Base-by-base conservation (phyloP, 2,888 invertebrate species). In the Clunio marinus region DNA sequence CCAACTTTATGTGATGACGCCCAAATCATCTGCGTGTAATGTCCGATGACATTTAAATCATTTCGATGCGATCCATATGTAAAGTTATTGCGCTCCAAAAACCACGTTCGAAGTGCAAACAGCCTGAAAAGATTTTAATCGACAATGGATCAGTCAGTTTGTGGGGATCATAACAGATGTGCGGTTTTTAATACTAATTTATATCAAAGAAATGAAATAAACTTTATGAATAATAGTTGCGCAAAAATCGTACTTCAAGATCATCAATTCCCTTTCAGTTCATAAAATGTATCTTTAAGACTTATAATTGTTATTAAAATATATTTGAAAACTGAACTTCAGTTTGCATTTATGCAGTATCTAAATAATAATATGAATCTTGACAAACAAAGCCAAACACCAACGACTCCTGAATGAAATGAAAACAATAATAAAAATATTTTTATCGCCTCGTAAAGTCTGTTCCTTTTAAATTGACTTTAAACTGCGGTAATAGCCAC, bases 1-100 rank as follows among this genome's bases (percentile, higher is more conserved):
- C 91, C 90, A 15, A 91, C 84, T 75, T 87, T 84, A 25, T 46
- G 46, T 20, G 85, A 86, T 2, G 88, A 82, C 10, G 89, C 89
- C 91, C 91, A 91, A 24, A 88, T 88, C 86, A 91, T 85, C 78
- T 91, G 90, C 0, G 90, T 90, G 76, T 90, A 91, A 78, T 91
- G 91, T 0, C 91, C 91, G 22, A 88, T 83, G 13, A 83, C 81
- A 70, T 81, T 81, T 2, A 89, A 74, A 73, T 87, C 81, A 73
- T 85, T 85, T 60, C 78, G 74, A 0, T 81, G 79, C 27, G 82
- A 78, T 0, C 88, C 90, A 74, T 86, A 91, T 0, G 85, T 87
- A 74, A 90, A 91, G 73, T 88, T 85, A 72, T 84, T 81, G 73
- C 86, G 85, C 77, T 91, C 91, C 68, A 88, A 76, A 76, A 85